Evolutionary conservation across 2,888 invertebrate species (phyloP).

Genomic region (Megaustenia siamemsis): DNA sequence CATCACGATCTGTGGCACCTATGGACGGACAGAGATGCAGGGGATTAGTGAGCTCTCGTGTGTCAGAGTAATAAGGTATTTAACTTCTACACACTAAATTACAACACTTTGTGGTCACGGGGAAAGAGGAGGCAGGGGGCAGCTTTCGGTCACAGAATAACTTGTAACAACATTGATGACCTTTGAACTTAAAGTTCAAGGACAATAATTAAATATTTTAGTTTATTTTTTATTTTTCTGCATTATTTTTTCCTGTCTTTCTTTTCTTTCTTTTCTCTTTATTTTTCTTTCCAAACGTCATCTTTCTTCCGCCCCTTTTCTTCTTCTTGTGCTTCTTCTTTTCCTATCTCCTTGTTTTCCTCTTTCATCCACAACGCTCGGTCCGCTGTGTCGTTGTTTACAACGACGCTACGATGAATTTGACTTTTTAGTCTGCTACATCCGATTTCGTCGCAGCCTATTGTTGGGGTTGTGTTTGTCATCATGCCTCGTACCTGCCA

Average conservation of each 20-base stretch:
- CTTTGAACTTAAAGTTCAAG: background rate
- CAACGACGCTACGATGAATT: constrained; percentile 28
- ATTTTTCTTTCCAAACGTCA: background rate
- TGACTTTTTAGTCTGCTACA: background rate
- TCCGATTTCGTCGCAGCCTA: background rate
- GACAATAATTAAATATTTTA: background rate
- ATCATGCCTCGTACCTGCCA: background rate
- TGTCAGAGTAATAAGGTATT: background rate
- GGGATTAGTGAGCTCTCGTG: background rate
- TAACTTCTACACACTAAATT: too few species aligned
- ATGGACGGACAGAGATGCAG: background rate
- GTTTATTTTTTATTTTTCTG: background rate
- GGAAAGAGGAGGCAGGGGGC: too few species aligned
- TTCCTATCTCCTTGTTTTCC: too few species aligned
- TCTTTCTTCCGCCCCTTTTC: constrained; percentile 9
- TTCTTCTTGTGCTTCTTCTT: too few species aligned
- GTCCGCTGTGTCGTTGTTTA: constrained; percentile 20
- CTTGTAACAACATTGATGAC: too few species aligned
- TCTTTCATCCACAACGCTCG: background rate
- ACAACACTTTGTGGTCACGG: too few species aligned
- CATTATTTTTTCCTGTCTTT: too few species aligned
- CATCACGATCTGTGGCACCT: constrained; percentile 93
- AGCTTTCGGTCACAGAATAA: too few species aligned
- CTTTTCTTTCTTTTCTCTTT: background rate
- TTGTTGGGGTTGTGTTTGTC: background rate